Base-by-base conservation (phyloP, 2,797 vertebrate genomes). In the Pangasius macronema region DNA sequence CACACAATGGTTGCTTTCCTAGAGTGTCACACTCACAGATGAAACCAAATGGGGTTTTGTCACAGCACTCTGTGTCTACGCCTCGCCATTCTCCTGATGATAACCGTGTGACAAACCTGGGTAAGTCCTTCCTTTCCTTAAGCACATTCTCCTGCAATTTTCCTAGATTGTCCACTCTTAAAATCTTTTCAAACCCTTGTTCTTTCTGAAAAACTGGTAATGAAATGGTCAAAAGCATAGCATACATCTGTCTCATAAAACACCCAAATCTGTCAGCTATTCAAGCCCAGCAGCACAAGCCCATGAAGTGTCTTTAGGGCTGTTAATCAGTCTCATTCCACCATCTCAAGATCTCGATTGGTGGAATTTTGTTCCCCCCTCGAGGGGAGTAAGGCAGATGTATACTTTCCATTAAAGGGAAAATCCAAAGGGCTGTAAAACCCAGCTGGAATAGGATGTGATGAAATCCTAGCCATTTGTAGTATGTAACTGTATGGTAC, bases 1-100 rank as follows among this genome's bases (percentile, higher is more conserved):
- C 63, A 85, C 82, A 85, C 27, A 70, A 36, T 18, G 55, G 49
- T 61, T 88, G 36, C 46, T 80, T 84, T 36, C n/a, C 24, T 10
- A 80, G 1, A 0, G 11, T 51, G 49, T 87, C 63, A 79, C 82
- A 80, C n/a, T 84, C 59, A 27, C 86, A 87, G n/a, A 76, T 11
- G 18, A 87, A 84, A 11, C 42, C 70, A 55, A 87, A 83, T 8
- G 57, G 57, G 8, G 82, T 87, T 33, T 51, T 75, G 49, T 84
- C 49, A 77, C 59, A 67, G 22, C 59, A 68, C 1, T 79, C 49
- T 1, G 82, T 70, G 16, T 84, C 14, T 7, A 84, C 0, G 63
- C 61, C 51, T 8, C 61, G 3, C 73, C 82, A 87, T 84, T 84
- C 86, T 53, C 82, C 81, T 36, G 82, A 87, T 51, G 30, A n/a